Evolutionary conservation across 2,113 vertebrate species (phyloP).

Genomic region (Callipepla squamata): DNA sequence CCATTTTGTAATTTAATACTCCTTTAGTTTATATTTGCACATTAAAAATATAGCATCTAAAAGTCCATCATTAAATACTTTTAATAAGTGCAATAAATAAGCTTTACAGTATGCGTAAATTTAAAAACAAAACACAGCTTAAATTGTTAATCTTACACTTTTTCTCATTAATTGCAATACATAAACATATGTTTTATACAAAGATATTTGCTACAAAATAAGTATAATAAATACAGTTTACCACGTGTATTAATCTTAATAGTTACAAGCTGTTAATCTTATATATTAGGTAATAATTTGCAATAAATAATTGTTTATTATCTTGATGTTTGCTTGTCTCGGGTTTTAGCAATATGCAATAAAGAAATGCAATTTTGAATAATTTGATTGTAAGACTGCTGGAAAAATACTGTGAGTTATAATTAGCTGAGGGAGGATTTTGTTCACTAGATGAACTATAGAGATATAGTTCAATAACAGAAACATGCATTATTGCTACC

Average conservation of each 20-base stretch:
- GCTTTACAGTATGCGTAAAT: conserved; percentile 94
- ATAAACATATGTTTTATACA: conserved; percentile 97
- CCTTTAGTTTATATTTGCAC: conserved; percentile 90
- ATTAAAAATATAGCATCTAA: conserved; percentile 98
- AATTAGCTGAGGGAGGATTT: conserved; percentile 83
- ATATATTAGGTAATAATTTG: conserved; percentile 99
- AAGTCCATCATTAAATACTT: conserved; percentile 97
- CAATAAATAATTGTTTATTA: conserved; percentile 99
- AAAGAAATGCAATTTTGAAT: conserved; percentile 90
- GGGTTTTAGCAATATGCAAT: conserved; percentile 89
- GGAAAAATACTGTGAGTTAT: conserved; percentile 84
- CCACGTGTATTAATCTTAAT: conserved; percentile 92
- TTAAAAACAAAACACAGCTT: conserved; percentile 94
- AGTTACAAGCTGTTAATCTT: conserved; percentile 99
- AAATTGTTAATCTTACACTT: conserved; percentile 98
- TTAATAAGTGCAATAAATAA: conserved; percentile 98
- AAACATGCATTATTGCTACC: conserved; percentile 78
- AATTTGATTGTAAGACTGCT: conserved; percentile 88
- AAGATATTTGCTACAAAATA: conserved; percentile 95
- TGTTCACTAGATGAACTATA: conserved; percentile 74
- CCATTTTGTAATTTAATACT: conserved; percentile 92
- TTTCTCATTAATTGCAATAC: conserved; percentile 94
- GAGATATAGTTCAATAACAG: conserved; percentile 78
- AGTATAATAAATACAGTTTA: conserved; percentile 98
- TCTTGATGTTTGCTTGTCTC: conserved; percentile 87